Percentiles rank a stretch among this genome's conserved stretches.
Evolutionary conservation across 2,888 invertebrate species (phyloP).

Genomic region (Drosophila kokeensis): DNA sequence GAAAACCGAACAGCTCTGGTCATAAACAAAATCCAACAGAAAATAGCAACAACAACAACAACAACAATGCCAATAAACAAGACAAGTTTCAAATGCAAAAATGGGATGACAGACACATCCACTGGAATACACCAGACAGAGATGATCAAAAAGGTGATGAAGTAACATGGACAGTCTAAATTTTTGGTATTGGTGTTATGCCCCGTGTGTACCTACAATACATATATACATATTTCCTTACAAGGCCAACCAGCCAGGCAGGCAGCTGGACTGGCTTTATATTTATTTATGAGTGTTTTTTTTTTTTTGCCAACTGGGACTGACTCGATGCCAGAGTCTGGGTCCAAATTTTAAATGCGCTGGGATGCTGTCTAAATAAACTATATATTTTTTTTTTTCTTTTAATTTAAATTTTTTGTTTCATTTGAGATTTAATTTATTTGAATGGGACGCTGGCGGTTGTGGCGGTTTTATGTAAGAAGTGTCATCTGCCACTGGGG

Average conservation of each 20-base stretch:
- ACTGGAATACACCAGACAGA: slow-evolving; percentile 12
- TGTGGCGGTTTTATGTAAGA: slow-evolving; percentile 58
- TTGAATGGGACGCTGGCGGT: slow-evolving; percentile 45
- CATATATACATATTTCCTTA: slow-evolving; percentile 31
- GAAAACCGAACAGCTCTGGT: slow-evolving; percentile 13
- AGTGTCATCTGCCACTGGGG: slow-evolving; percentile 58
- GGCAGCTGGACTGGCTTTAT: slow-evolving; percentile 46
- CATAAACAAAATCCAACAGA: slow-evolving; percentile 19
- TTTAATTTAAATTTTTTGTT: slow-evolving; percentile 19
- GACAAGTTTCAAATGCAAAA: slow-evolving; percentile 66
- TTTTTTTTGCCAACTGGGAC: slow-evolving; percentile 36
- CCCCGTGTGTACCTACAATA: neutral
- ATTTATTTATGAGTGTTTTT: slow-evolving; percentile 12
- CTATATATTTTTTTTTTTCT: neutral
- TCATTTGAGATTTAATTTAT: slow-evolving; percentile 67
- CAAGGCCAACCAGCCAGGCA: slow-evolving; percentile 71
- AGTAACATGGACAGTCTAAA: slow-evolving; percentile 70
- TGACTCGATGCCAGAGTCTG: slow-evolving; percentile 5
- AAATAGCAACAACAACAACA: slow-evolving; percentile 18
- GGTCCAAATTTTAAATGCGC: slow-evolving; percentile 17
- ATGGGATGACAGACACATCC: slow-evolving; percentile 43
- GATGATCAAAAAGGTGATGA: slow-evolving; percentile 67
- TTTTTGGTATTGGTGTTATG: slow-evolving; percentile 24
- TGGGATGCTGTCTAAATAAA: slow-evolving; percentile 44
- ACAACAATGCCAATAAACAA: slow-evolving; percentile 16